Evolutionary conservation across 2,797 vertebrate species (phyloP), one percentile per base, ranked within the genome.

Genomic region (Enteromius afrohamiltoni): DNA sequence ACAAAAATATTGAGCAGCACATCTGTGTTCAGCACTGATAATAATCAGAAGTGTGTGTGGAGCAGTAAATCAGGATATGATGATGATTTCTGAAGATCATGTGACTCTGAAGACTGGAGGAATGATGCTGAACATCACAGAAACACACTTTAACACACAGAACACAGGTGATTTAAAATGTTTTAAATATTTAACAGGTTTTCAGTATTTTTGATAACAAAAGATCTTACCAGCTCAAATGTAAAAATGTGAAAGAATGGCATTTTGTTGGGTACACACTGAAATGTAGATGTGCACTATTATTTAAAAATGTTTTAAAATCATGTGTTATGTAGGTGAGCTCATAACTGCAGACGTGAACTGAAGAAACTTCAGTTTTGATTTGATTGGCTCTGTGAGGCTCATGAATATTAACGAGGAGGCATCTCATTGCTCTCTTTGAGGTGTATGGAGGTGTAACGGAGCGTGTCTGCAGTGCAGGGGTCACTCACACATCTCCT

Each of bases 401-500:
- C 75, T 51, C 71, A 68, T 81, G 86, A 88, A 86, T 90, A 83
- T 69, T 64, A 85, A 85, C 83, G 79, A 85, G 78, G 65, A 77
- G 55, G 68, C 47, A 13, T 84, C 62, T 87, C 53, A 34, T 79
- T 62, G 74, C 71, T 16, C 47, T 49, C 74, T 80, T 26, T 75
- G 71, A 45, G 70, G 82, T 85, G 77, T 81, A 80, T 86, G 65
- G 86, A 37, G 26, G 80, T 69, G 85, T 86, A 85, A 78, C 69
- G 40, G 86, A 88, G 86, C 85, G 73, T 87, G 62, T 81, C 92
- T 88, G 82, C 80, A 86, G 90, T 51, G 77, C 89, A 90, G 88
- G 89, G 92, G 92, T 91, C 84, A 92, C 87, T 87, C 92, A 88
- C 92, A 88, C 90, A 71, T 83, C 62, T 31, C 21, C 23, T 23